phyloP scores from a whole-genome alignment of 2,888 invertebrate species.

The Agriotes lineatus region DNA sequence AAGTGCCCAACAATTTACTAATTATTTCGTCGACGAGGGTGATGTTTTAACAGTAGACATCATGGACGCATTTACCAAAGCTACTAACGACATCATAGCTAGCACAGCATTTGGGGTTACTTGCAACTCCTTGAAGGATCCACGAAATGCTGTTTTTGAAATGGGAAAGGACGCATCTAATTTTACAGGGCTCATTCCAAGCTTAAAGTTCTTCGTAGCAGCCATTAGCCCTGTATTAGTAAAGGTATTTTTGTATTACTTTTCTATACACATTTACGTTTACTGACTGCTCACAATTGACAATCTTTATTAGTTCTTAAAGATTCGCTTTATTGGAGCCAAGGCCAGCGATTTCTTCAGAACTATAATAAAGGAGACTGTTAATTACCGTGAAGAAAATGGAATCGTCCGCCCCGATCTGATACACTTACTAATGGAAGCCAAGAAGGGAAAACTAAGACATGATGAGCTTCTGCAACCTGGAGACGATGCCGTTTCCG shows the following conservation, averaged over 20 bases:
- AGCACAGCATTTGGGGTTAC: constrained; percentile 69
- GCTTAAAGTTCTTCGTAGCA: not conserved
- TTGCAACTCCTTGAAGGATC: constrained; percentile 69
- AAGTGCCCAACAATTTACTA: constrained; percentile 50
- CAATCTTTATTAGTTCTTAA: constrained; percentile 40
- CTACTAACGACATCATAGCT: constrained; percentile 70
- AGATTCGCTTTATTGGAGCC: constrained; percentile 42
- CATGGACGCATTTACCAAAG: constrained; percentile 66
- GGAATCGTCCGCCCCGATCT: constrained; percentile 59
- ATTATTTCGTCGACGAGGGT: constrained; percentile 43
- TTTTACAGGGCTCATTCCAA: constrained; percentile 52
- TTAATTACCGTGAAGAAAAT: constrained; percentile 50
- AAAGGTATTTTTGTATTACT: not conserved
- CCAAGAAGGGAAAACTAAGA: constrained; percentile 63
- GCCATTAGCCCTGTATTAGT: not conserved
- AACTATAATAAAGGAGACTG: constrained; percentile 51
- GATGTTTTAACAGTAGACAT: constrained; percentile 56
- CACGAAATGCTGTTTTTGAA: constrained; percentile 69
- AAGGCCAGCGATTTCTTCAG: constrained; percentile 49
- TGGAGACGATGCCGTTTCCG: too few species aligned
- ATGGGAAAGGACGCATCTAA: constrained; percentile 66
- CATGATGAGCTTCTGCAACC: too few species aligned
- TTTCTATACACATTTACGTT: not conserved
- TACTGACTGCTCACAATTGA: too few species aligned
- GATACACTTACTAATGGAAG: constrained; percentile 71